phyloP scores from a whole-genome alignment of 2,888 invertebrate genomes.

The Drosophila colorata region DNA sequence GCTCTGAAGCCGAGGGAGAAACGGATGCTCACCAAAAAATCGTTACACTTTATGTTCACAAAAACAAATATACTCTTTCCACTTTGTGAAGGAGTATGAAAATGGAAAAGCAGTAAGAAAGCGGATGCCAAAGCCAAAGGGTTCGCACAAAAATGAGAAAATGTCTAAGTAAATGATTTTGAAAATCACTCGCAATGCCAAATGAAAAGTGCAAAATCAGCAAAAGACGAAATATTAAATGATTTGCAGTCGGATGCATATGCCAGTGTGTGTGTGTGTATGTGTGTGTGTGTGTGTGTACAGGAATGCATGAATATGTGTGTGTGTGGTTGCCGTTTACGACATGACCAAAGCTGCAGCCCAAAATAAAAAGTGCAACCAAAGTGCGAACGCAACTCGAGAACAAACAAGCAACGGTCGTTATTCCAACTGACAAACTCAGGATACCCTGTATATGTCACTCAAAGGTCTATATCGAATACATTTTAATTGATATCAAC shows the following conservation, averaged over 20 bases:
- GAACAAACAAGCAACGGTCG: slow-evolving; percentile 11
- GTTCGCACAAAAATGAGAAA: slow-evolving; percentile 1
- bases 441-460: neutral
- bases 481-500: no score
- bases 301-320: slow-evolving; percentile 9
- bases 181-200: slow-evolving; percentile 54
- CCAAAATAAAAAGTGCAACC: slow-evolving; percentile 20
- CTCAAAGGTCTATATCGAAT: no score
- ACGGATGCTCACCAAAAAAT: no score
- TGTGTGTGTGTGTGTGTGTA: slow-evolving; percentile 5
- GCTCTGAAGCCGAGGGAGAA: no score
- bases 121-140: slow-evolving; percentile 30
- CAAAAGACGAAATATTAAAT: slow-evolving; percentile 62
- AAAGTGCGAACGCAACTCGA: slow-evolving; percentile 7
- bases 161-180: slow-evolving; percentile 53
- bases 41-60: no score
- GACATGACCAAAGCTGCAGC: slow-evolving; percentile 31
- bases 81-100: no score
- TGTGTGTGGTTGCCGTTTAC: slow-evolving; percentile 7
- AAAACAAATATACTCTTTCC: neutral
- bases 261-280: slow-evolving; percentile 3
- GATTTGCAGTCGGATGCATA: slow-evolving; percentile 54
- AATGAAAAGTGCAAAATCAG: slow-evolving; percentile 61
- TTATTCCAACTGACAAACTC: neutral
- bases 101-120: neutral